Evolutionary conservation across 2,888 invertebrate species (phyloP).

Genomic region (Meganola albula): DNA sequence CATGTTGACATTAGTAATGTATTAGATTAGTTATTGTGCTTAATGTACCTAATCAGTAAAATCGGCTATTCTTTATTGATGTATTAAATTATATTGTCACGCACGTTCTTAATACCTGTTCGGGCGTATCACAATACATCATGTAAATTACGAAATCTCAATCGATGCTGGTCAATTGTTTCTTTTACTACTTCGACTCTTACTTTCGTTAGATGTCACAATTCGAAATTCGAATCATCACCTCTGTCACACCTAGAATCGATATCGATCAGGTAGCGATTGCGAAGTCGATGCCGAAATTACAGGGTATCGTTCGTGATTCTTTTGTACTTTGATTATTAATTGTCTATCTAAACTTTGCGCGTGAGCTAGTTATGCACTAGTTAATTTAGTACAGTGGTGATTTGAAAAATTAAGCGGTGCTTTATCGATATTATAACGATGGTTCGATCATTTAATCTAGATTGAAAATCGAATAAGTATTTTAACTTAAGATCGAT

Average conservation of each 20-base stretch:
- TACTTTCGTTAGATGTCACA: constrained; percentile 54
- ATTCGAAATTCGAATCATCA: constrained; percentile 45
- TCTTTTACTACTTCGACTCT: constrained; percentile 45
- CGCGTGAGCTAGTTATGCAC: constrained; percentile 6
- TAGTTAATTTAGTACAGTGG: constrained; percentile 14
- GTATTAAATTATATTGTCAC: constrained; percentile 51
- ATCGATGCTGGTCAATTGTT: constrained; percentile 50
- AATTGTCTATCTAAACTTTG: constrained; percentile 27
- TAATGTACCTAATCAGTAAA: constrained; percentile 10
- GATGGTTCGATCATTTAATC: constrained; percentile 9
- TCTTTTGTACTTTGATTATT: constrained; percentile 34
- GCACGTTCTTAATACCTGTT: constrained; percentile 45
- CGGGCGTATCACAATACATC: constrained; percentile 41
- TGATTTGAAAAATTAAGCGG: constrained; percentile 12
- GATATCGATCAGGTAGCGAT: constrained; percentile 47
- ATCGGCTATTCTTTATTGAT: constrained; percentile 32
- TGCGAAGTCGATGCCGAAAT: constrained; percentile 34
- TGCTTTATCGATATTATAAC: constrained; percentile 1
- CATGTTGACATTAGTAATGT: constrained; percentile 16
- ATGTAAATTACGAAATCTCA: constrained; percentile 45
- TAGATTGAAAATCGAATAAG: constrained; percentile 4
- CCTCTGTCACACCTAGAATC: constrained; percentile 49
- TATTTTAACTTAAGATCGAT: too few species aligned
- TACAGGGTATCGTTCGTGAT: constrained; percentile 24
- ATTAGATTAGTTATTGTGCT: constrained; percentile 14